These are phyloP conservation scores for Euglossa dilemma DNA, from an alignment of 1,140 invertebrate genomes.

Conservation along the genomic window DNA sequence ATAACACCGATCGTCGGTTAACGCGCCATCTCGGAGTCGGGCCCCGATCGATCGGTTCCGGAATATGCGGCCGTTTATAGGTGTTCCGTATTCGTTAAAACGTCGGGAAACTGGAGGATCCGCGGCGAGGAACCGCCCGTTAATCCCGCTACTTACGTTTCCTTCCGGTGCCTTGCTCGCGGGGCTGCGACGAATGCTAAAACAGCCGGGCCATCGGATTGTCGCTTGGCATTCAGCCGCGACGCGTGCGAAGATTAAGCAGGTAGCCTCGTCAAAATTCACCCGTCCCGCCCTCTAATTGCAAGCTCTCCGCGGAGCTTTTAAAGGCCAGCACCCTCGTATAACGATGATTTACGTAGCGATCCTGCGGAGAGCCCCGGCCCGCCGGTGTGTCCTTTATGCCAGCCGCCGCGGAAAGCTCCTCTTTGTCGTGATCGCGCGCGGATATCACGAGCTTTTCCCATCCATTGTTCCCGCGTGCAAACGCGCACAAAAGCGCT, in stretches of 20 bases:
- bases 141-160: neutral
- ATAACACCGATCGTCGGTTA: too few relatives aligned
- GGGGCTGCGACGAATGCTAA: neutral
- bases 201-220: neutral
- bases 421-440: slow-evolving; percentile 64
- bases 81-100: neutral
- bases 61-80: neutral
- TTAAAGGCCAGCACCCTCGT: slow-evolving; percentile 35
- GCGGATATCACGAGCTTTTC: slow-evolving; percentile 61
- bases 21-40: too few relatives aligned
- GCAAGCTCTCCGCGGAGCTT: slow-evolving; percentile 57
- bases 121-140: neutral
- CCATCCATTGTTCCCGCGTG: slow-evolving; percentile 60
- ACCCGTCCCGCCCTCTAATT: slow-evolving; percentile 57
- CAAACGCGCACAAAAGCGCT: slow-evolving; percentile 44
- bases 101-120: neutral
- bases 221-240: slow-evolving; percentile 3
- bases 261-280: slow-evolving; percentile 59
- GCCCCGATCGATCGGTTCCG: neutral
- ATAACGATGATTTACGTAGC: slow-evolving; percentile 67
- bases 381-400: slow-evolving; percentile 54
- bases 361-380: slow-evolving; percentile 31
- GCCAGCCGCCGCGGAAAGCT: slow-evolving; percentile 46
- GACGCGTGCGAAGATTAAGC: slow-evolving; percentile 1
- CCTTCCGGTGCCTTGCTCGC: neutral